Conservation (phyloP, 2,113 vertebrate species). For the Abramis brama region DNA sequence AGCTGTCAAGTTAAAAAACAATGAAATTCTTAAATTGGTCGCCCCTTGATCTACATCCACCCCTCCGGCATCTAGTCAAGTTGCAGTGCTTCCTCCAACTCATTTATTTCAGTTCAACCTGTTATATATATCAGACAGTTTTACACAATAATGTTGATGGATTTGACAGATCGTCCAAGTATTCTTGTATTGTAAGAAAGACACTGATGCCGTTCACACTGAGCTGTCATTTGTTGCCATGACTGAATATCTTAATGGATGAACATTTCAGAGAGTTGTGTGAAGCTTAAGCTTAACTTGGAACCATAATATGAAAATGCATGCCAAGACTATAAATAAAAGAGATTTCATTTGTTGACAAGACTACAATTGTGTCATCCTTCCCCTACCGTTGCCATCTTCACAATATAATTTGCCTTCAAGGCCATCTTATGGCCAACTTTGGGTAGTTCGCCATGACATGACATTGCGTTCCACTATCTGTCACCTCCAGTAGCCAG, state of each 20-base stretch:
- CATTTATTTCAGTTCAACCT: neutral
- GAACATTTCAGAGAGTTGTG: neutral
- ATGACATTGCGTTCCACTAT: slow-evolving; percentile 70
- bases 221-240: neutral
- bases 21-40: slow-evolving; percentile 66
- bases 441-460: slow-evolving; percentile 66
- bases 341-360: neutral
- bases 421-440: slow-evolving; percentile 64
- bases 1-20: slow-evolving; percentile 71
- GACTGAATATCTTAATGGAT: slow-evolving; percentile 5
- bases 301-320: neutral
- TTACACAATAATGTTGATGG: slow-evolving; percentile 39
- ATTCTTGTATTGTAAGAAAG: slow-evolving; percentile 13
- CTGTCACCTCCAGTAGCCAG: slow-evolving; percentile 69
- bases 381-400: slow-evolving; percentile 33
- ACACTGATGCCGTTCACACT: neutral
- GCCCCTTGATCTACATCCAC: slow-evolving; percentile 54
- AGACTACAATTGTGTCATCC: neutral
- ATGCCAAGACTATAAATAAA: neutral
- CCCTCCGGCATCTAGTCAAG: slow-evolving; percentile 28
- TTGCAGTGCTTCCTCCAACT: slow-evolving; percentile 33
- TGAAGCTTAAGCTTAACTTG: neutral
- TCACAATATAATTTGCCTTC: slow-evolving; percentile 51
- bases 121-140: slow-evolving; percentile 23
- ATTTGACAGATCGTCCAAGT: slow-evolving; percentile 43